phyloP scores from a whole-genome alignment of 2,113 vertebrate genomes.

The Nesoenas mayeri region DNA sequence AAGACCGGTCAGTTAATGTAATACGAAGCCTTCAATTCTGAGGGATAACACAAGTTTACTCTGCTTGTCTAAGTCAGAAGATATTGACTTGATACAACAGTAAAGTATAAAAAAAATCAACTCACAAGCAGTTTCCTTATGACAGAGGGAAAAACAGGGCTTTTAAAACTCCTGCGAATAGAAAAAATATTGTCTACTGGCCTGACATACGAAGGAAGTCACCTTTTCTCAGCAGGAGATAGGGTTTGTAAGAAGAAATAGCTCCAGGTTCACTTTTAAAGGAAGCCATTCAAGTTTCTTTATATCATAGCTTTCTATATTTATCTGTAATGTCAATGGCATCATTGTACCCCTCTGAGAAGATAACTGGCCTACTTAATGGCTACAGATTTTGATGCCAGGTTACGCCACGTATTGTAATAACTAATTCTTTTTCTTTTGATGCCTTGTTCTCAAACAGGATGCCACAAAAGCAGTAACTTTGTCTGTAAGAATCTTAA shows the following conservation, averaged over 20 bases:
- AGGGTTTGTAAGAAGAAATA: slow-evolving; percentile 58
- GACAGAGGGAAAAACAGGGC: slow-evolving; percentile 11
- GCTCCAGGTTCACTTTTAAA: slow-evolving; percentile 59
- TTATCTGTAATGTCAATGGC: slow-evolving; percentile 43
- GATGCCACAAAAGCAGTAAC: background rate
- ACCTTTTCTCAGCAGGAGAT: slow-evolving; percentile 49
- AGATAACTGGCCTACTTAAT: slow-evolving; percentile 57
- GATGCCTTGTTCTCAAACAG: background rate
- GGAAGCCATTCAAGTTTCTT: slow-evolving; percentile 59
- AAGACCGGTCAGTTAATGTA: background rate
- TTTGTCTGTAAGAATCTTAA: background rate
- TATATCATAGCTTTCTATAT: slow-evolving; percentile 49
- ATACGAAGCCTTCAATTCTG: background rate
- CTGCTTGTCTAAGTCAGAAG: background rate
- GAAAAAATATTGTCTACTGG: slow-evolving; percentile 33
- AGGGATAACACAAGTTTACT: background rate
- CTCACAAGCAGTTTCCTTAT: slow-evolving; percentile 52
- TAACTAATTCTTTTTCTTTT: background rate
- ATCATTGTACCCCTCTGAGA: slow-evolving; percentile 37
- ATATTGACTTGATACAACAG: slow-evolving; percentile 3
- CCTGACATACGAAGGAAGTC: slow-evolving; percentile 13
- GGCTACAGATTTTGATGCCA: slow-evolving; percentile 33
- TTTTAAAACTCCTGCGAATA: slow-evolving; percentile 49
- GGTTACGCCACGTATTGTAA: slow-evolving; percentile 9
- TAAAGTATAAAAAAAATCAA: slow-evolving; percentile 22